Percentiles rank a stretch among this genome's conserved stretches.
Evolutionary conservation across 2,888 invertebrate species (phyloP).

Genomic region (Charanyca ferruginea): DNA sequence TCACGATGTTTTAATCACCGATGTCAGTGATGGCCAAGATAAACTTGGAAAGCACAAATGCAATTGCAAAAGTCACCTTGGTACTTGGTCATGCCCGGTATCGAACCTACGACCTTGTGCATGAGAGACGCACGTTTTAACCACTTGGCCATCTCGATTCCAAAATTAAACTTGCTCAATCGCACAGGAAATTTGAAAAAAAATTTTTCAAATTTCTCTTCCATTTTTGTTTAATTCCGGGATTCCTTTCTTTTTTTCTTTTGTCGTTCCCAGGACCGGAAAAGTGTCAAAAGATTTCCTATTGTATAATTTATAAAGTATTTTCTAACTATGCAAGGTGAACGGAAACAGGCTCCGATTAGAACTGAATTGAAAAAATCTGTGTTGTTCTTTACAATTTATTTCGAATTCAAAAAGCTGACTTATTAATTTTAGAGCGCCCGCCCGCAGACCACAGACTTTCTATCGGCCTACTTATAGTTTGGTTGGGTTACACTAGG

Average conservation of each 20-base stretch:
- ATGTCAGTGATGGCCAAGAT: too few relatives aligned
- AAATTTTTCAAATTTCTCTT: too few relatives aligned
- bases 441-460: too few relatives aligned
- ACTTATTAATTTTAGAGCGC: neutral
- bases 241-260: neutral
- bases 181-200: neutral
- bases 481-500: too few relatives aligned
- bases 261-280: neutral
- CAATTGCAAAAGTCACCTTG: too few relatives aligned
- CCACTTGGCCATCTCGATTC: too few relatives aligned
- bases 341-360: neutral
- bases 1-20: too few relatives aligned
- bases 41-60: too few relatives aligned
- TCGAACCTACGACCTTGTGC: too few relatives aligned
- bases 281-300: neutral
- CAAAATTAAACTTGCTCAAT: neutral
- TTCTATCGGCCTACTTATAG: too few relatives aligned
- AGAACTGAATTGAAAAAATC: neutral
- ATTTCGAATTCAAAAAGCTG: neutral
- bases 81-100: too few relatives aligned
- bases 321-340: neutral
- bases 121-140: too few relatives aligned
- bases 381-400: neutral
- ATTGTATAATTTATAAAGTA: constrained; percentile 10
- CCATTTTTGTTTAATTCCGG: neutral